Evolutionary conservation across 2,797 vertebrate genomes (phyloP).

Genomic region (Chloroceryle amazona): DNA sequence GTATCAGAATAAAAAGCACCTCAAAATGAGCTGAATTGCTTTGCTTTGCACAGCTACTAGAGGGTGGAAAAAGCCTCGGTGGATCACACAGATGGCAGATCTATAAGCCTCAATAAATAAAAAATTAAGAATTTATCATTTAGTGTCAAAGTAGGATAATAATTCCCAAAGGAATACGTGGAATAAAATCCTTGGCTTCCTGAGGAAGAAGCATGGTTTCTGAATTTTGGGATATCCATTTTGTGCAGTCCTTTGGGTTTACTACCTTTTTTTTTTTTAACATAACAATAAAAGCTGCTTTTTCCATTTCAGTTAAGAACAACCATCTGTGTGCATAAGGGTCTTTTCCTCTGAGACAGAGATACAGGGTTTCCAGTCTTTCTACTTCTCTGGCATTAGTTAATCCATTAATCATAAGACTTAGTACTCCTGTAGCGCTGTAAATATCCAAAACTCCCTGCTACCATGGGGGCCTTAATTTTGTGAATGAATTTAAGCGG

Average conservation of each 20-base stretch:
- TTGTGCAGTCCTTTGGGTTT: background rate
- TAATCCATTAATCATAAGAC: background rate
- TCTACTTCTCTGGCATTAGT: background rate
- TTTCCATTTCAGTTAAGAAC: conserved; percentile 15
- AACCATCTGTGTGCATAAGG: background rate
- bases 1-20: background rate
- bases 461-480: background rate
- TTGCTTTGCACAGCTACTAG: background rate
- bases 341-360: background rate
- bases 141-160: background rate
- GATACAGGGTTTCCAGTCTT: background rate
- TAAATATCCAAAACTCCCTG: background rate
- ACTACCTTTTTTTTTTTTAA: background rate
- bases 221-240: conserved; percentile 14
- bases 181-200: conserved; percentile 11
- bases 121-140: background rate
- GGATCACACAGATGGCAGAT: background rate
- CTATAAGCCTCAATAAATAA: background rate
- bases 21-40: background rate
- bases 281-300: conserved; percentile 6
- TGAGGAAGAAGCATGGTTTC: background rate
- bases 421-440: background rate
- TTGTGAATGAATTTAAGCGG: background rate
- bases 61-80: background rate
- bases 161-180: background rate